phyloP scores from a whole-genome alignment of 2,888 invertebrate species.

The Drosophila stalkeri region DNA sequence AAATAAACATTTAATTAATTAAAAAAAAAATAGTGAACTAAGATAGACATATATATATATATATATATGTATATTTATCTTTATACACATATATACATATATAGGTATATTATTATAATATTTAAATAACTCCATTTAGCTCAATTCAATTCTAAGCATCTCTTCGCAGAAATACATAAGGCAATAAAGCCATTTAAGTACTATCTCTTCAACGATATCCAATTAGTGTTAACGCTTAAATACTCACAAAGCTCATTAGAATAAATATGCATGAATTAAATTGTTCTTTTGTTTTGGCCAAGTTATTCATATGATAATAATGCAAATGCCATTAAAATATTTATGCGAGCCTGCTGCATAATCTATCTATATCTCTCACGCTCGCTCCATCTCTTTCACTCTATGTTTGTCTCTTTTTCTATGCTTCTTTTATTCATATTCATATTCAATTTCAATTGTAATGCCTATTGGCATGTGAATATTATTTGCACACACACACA shows the following conservation, averaged over 20 bases:
- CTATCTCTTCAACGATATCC: not conserved
- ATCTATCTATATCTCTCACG: not conserved
- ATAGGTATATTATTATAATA: too few relatives aligned
- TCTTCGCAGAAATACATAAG: too few relatives aligned
- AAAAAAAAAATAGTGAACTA: too few relatives aligned
- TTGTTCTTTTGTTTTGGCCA: conserved; percentile 6
- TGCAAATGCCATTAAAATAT: conserved; percentile 23
- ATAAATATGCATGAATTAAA: conserved; percentile 8
- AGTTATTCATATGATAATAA: conserved; percentile 16
- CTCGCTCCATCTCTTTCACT: not conserved
- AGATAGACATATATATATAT: not conserved
- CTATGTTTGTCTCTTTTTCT: not conserved
- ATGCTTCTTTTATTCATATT: not conserved
- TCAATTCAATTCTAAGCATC: too few relatives aligned
- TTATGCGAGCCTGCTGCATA: conserved; percentile 3
- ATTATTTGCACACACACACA: conserved; percentile 2
- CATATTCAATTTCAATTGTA: conserved; percentile 1
- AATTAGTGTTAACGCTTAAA: conserved; percentile 7
- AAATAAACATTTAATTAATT: too few relatives aligned
- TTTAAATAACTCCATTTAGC: too few relatives aligned
- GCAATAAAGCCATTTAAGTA: not conserved
- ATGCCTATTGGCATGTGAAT: conserved; percentile 22
- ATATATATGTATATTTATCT: not conserved
- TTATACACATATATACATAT: not conserved
- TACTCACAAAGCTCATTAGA: conserved; percentile 11